Evolutionary conservation across 92 coral and sea anemone genomes (phyloP).

Genomic region (Muricea muricata): DNA sequence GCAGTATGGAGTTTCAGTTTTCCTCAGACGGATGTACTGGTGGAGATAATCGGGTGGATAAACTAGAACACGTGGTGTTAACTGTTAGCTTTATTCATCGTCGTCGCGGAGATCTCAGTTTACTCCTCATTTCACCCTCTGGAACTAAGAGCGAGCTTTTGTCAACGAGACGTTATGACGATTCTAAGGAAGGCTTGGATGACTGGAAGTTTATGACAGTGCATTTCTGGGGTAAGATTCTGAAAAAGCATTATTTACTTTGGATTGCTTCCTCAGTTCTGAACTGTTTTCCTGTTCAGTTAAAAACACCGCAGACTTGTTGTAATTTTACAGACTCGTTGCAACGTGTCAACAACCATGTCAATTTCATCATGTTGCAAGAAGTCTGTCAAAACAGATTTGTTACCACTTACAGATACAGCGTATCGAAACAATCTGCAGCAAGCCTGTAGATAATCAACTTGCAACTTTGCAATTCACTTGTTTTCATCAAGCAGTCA

Average conservation of each 20-base stretch:
- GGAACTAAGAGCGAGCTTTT: slow-evolving; percentile 97
- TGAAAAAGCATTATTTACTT: too few species aligned
- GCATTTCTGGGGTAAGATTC: slow-evolving; percentile 88
- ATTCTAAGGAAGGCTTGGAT: slow-evolving; percentile 94
- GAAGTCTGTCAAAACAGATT: too few species aligned
- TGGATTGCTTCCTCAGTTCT: background rate
- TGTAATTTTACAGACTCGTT: too few species aligned
- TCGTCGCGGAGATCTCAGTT: slow-evolving; percentile 97
- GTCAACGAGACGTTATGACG: slow-evolving; percentile 98
- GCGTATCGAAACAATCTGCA: too few species aligned
- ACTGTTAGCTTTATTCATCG: slow-evolving; percentile 96
- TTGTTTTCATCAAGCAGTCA: too few species aligned
- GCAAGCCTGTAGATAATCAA: too few species aligned
- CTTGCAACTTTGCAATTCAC: too few species aligned
- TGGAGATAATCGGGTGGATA: slow-evolving; percentile 78
- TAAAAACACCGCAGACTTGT: too few species aligned
- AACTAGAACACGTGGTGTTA: slow-evolving; percentile 89
- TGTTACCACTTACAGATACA: too few species aligned
- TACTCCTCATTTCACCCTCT: slow-evolving; percentile 88
- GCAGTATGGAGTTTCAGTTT: slow-evolving; percentile 80
- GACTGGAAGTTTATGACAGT: slow-evolving; percentile 99
- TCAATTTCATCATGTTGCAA: too few species aligned
- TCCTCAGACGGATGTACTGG: slow-evolving; percentile 86
- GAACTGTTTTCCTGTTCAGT: background rate
- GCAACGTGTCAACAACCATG: too few species aligned